Conservation (phyloP, 2,888 invertebrate genomes). For the Clitarchus hookeri region DNA sequence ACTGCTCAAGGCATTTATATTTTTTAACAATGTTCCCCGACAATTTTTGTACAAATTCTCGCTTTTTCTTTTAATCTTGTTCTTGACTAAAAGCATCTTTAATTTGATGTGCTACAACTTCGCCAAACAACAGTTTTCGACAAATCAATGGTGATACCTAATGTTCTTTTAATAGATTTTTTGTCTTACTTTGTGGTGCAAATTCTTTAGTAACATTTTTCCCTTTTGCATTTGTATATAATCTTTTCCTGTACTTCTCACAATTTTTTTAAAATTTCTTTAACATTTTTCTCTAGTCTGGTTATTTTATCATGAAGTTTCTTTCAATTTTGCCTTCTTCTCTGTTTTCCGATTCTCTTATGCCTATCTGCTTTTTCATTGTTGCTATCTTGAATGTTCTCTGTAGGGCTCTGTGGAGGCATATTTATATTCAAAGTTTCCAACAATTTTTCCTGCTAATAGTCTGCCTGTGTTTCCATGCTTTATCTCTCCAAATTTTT, state of each 20-base stretch:
- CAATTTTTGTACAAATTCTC: neutral
- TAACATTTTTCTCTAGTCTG: too few species aligned
- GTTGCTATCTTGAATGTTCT: neutral
- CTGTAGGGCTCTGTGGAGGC: neutral
- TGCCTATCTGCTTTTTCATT: neutral
- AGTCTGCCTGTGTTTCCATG: too few species aligned
- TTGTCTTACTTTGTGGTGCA: neutral
- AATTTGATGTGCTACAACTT: neutral
- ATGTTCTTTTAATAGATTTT: neutral
- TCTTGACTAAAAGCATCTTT: neutral
- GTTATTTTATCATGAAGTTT: too few species aligned
- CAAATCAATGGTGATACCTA: neutral
- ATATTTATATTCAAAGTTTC: neutral
- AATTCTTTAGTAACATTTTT: too few species aligned
- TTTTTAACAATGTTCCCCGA: neutral
- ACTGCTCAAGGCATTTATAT: neutral
- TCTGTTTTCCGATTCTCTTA: too few species aligned
- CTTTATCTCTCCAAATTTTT: too few species aligned
- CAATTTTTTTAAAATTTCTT: too few species aligned
- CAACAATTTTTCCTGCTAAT: neutral
- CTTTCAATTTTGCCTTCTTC: too few species aligned
- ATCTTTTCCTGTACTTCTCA: too few species aligned
- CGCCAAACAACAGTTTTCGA: neutral
- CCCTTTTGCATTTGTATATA: too few species aligned
- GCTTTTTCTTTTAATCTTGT: neutral